Evolutionary conservation across 2,113 vertebrate species (phyloP).

Genomic region (Coracopsis vasa): DNA sequence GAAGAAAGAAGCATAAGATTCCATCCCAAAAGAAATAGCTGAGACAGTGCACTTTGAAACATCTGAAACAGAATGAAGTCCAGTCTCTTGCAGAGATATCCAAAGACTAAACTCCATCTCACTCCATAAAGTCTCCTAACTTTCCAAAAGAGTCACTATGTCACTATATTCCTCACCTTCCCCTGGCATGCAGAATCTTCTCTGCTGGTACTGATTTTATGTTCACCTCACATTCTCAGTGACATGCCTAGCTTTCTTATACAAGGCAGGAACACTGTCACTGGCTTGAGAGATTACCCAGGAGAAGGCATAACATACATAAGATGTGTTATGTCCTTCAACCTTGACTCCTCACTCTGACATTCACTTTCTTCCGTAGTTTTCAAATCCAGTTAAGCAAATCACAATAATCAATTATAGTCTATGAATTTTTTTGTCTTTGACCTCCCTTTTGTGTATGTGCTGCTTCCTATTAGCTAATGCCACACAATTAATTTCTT

Average conservation of each 20-base stretch:
- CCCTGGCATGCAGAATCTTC: neutral
- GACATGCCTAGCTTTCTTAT: neutral
- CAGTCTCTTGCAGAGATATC: neutral
- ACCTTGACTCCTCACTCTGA: neutral
- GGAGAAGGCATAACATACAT: neutral
- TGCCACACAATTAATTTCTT: slow-evolving; percentile 74
- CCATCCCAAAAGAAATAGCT: neutral
- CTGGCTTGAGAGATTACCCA: neutral
- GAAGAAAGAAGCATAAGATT: neutral
- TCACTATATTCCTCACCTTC: neutral
- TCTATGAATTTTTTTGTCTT: slow-evolving; percentile 32
- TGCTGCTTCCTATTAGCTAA: slow-evolving; percentile 75
- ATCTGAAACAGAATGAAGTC: neutral
- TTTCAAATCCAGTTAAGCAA: slow-evolving; percentile 65
- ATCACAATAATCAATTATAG: slow-evolving; percentile 67
- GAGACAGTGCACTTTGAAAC: neutral
- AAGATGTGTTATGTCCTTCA: neutral
- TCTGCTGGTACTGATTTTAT: neutral
- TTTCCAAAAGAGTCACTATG: neutral
- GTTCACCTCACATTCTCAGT: neutral
- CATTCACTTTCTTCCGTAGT: slow-evolving; percentile 33
- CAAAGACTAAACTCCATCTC: neutral
- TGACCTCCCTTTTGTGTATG: slow-evolving; percentile 57
- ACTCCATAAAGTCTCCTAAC: neutral
- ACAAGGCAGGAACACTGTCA: accelerated